These are phyloP conservation scores for Spea bombifrons DNA, from an alignment of 2,113 vertebrate genomes.

Conservation along the genomic window DNA sequence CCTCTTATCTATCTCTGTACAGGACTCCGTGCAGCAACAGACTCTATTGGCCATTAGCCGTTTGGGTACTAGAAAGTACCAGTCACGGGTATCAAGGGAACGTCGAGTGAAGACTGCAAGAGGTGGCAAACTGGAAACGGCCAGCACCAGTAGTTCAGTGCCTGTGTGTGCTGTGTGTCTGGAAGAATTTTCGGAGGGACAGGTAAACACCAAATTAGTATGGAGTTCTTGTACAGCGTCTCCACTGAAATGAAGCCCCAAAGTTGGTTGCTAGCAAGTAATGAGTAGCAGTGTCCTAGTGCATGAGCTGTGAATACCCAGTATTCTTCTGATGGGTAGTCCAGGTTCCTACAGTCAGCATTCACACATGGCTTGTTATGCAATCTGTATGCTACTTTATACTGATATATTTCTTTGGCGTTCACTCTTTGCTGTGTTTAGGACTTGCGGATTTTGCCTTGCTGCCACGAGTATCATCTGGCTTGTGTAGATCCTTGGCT, in stretches of 20 bases:
- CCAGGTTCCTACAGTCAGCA: too few species aligned
- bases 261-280: too few species aligned
- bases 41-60: conserved; percentile 85
- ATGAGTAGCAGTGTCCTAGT: too few species aligned
- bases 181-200: conserved; percentile 93
- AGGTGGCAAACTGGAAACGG: conserved; percentile 68
- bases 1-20: not conserved
- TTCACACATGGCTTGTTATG: too few species aligned
- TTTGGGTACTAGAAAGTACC: conserved; percentile 82
- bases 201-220: conserved; percentile 66
- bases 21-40: conserved; percentile 90
- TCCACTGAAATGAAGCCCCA: too few species aligned
- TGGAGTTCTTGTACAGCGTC: too few species aligned
- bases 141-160: conserved; percentile 85
- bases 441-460: conserved; percentile 94
- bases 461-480: conserved; percentile 92
- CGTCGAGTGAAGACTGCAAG: conserved; percentile 56
- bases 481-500: conserved; percentile 96
- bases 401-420: not conserved
- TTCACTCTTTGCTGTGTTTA: conserved; percentile 55
- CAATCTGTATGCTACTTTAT: too few species aligned
- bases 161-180: conserved; percentile 92
- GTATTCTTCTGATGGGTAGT: too few species aligned
- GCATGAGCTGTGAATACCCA: too few species aligned
- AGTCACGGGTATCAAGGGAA: conserved; percentile 52